Evolutionary conservation across 2,888 invertebrate species (phyloP).

Genomic region (Atherix ibis): DNA sequence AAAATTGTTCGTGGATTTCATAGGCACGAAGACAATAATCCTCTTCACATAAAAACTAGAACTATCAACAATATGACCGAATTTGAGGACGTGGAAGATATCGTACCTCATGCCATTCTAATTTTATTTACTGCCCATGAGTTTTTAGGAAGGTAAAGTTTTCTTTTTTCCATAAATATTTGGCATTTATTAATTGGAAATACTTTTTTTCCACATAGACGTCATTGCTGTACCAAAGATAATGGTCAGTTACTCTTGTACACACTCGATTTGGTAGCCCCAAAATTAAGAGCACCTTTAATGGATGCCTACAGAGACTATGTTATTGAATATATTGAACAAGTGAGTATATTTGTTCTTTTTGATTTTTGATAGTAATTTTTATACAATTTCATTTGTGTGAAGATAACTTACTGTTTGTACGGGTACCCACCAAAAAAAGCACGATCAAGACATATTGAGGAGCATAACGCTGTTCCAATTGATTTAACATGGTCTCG

Average conservation of each 20-base stretch:
- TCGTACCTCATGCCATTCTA: slow-evolving; percentile 55
- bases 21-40: slow-evolving; percentile 53
- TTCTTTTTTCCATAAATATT: not conserved
- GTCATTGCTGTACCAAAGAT: slow-evolving; percentile 62
- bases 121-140: slow-evolving; percentile 72
- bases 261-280: slow-evolving; percentile 57
- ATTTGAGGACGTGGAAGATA: slow-evolving; percentile 36
- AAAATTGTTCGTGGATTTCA: slow-evolving; percentile 14
- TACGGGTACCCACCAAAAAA: slow-evolving; percentile 68
- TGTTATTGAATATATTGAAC: slow-evolving; percentile 66
- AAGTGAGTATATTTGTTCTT: slow-evolving; percentile 31
- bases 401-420: slow-evolving; percentile 52
- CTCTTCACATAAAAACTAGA: slow-evolving; percentile 33
- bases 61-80: slow-evolving; percentile 17
- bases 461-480: slow-evolving; percentile 51
- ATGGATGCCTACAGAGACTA: slow-evolving; percentile 47
- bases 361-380: slow-evolving; percentile 27
- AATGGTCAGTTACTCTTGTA: slow-evolving; percentile 66
- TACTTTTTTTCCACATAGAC: slow-evolving; percentile 28
- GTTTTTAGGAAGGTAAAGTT: slow-evolving; percentile 47
- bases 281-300: slow-evolving; percentile 48
- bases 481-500: slow-evolving; percentile 56
- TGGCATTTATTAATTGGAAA: slow-evolving; percentile 4
- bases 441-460: slow-evolving; percentile 33
- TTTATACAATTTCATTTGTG: not conserved